Base-by-base conservation (phyloP, 2,797 vertebrate genomes). In the Eupleurogrammus muticus region DNA sequence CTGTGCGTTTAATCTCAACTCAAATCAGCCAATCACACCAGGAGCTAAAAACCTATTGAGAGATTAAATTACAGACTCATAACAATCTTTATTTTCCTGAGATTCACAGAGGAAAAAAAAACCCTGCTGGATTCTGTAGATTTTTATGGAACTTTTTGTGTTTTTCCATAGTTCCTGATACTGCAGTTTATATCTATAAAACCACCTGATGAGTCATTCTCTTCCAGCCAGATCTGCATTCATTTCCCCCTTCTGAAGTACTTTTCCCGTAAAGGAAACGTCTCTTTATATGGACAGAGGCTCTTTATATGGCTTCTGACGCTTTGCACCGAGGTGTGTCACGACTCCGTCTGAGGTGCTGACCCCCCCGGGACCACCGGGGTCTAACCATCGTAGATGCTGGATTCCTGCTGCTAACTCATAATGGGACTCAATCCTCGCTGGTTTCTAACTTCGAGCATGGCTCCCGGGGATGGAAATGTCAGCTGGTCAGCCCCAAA, bases 231-330 rank as follows among this genome's bases (percentile, higher is more conserved):
- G 38, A 72, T 73, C 52, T 66, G 36, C 23, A 19, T 46, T 70
- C 59, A 32, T 54, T 10, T 24, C 7, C 9, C n/a, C 6, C 17
- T 34, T 9, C 48, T 19, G 23, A 42, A 56, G 60, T 51, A 36
- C 57, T 36, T 70, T 42, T 54, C 10, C 64, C 53, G 55, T 52
- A 42, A n/a, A 12, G 61, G 5, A 11, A 50, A 66, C 53, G 71
- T 59, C 68, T 62, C 68, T 66, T 66, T 38, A 63, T 70, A 52
- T 59, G 44, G 62, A 46, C 53, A 42, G 42, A 70, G 57, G 61
- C 71, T 19, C 44, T 76, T 28, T 28, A 28, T 28, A 28, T 28
- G 2, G 32, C n/a, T 70, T 56, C 46, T 28, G 73, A 34, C 57
- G 61, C 52, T 42, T n/a, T 40, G 23, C 28, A 16, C 54, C 38